Percentiles rank a stretch among this genome's conserved stretches.
These are phyloP conservation scores for Aphodius granarius DNA, from an alignment of 2,888 invertebrate genomes.

Conservation along the genomic window DNA sequence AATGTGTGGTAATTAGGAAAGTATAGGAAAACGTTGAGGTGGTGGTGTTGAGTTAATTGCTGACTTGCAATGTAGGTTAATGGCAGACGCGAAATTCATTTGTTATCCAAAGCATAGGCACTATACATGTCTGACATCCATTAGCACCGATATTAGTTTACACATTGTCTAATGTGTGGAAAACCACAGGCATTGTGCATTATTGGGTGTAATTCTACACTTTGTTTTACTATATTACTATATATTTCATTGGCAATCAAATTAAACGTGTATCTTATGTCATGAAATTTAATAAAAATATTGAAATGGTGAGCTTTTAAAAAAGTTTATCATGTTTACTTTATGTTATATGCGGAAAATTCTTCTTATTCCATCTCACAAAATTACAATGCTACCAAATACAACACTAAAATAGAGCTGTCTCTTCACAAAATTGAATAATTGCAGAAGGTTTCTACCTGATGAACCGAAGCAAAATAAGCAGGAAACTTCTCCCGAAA, in stretches of 20 bases:
- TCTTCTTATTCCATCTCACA: too few relatives aligned
- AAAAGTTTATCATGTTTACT: too few relatives aligned
- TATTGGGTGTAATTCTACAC: too few relatives aligned
- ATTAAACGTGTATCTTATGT: too few relatives aligned
- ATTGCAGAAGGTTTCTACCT: not conserved
- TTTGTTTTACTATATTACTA: too few relatives aligned
- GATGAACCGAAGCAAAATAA: not conserved
- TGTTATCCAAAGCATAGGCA: not conserved
- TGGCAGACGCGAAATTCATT: not conserved
- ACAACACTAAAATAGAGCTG: too few relatives aligned
- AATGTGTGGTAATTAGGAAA: not conserved
- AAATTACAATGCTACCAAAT: too few relatives aligned
- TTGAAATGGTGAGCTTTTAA: too few relatives aligned
- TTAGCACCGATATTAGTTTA: not conserved
- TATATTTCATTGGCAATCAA: too few relatives aligned
- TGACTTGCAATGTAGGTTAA: conserved; percentile 8
- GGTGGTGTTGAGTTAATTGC: not conserved
- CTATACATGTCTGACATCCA: conserved; percentile 1
- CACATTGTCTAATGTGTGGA: not conserved
- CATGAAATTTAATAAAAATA: too few relatives aligned
- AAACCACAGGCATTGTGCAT: too few relatives aligned
- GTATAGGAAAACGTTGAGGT: not conserved
- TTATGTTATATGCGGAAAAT: too few relatives aligned
- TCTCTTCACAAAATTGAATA: not conserved
- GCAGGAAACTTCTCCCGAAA: not conserved